Evolutionary conservation across 2,113 vertebrate genomes (phyloP).

Genomic region (Cygnus buccinator): DNA sequence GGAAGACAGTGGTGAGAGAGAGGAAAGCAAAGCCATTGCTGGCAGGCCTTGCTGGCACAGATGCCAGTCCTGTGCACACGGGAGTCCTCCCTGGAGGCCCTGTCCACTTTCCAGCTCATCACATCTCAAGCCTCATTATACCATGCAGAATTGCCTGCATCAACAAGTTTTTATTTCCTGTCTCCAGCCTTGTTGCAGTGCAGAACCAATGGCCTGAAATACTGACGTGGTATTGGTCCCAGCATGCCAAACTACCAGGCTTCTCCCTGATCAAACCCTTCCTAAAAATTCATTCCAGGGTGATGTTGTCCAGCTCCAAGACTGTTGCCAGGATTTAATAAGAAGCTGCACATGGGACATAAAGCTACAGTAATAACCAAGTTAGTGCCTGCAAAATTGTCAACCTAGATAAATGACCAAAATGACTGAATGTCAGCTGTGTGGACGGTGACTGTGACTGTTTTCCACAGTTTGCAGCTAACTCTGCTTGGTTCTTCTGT

Average conservation of each 20-base stretch:
- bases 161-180: neutral
- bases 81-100: neutral
- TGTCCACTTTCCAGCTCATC: neutral
- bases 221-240: fast-evolving
- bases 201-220: neutral
- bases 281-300: neutral
- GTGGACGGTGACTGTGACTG: neutral
- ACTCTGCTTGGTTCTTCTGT: neutral
- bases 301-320: neutral
- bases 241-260: neutral
- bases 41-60: fast-evolving
- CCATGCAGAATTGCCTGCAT: neutral
- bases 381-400: neutral
- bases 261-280: neutral
- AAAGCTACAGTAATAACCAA: neutral
- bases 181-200: neutral
- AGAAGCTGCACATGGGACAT: neutral
- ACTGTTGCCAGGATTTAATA: neutral
- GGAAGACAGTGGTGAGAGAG: neutral
- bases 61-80: neutral
- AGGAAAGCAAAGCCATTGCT: neutral
- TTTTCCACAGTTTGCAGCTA: neutral
- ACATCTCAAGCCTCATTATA: neutral
- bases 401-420: neutral
- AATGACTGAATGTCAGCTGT: neutral